These are phyloP conservation scores for Zaprionus gabonicus DNA, from an alignment of 1,140 invertebrate genomes.

Conservation along the genomic window DNA sequence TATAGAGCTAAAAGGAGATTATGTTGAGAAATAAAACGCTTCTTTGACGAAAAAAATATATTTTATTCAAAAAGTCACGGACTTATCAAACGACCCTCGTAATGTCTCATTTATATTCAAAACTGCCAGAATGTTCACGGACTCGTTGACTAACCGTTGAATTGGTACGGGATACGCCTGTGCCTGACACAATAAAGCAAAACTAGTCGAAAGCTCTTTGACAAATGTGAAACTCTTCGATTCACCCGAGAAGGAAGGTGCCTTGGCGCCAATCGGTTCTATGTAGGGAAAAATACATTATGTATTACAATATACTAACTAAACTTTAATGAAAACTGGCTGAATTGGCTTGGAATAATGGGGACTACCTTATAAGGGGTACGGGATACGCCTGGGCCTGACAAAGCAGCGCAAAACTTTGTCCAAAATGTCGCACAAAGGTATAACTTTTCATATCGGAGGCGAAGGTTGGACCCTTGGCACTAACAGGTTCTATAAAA, in stretches of 20 bases:
- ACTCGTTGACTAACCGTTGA: conserved; percentile 85
- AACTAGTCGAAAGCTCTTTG: conserved; percentile 80
- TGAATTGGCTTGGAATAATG: background rate
- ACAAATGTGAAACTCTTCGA: conserved; percentile 87
- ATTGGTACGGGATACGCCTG: conserved; percentile 88
- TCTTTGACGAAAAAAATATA: no score
- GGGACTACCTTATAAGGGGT: conserved; percentile 87
- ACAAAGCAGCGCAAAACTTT: conserved; percentile 90
- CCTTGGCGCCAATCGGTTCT: conserved; percentile 90
- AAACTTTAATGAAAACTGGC: background rate
- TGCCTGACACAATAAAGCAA: conserved; percentile 91
- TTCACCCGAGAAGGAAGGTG: conserved; percentile 88
- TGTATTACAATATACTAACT: background rate
- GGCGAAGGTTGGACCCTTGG: conserved; percentile 89
- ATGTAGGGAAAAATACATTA: conserved; percentile 42
- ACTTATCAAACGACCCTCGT: no score
- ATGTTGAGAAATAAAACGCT: no score
- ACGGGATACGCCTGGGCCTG: conserved; percentile 90
- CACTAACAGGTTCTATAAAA: conserved; percentile 89
- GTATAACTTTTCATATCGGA: conserved; percentile 88
- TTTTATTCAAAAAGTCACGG: no score
- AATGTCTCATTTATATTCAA: background rate
- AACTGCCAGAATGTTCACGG: conserved; percentile 20
- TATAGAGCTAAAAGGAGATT: no score
- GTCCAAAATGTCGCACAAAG: conserved; percentile 85